Base-by-base conservation (phyloP, 2,888 invertebrate genomes). In the Pyrrhia umbra region DNA sequence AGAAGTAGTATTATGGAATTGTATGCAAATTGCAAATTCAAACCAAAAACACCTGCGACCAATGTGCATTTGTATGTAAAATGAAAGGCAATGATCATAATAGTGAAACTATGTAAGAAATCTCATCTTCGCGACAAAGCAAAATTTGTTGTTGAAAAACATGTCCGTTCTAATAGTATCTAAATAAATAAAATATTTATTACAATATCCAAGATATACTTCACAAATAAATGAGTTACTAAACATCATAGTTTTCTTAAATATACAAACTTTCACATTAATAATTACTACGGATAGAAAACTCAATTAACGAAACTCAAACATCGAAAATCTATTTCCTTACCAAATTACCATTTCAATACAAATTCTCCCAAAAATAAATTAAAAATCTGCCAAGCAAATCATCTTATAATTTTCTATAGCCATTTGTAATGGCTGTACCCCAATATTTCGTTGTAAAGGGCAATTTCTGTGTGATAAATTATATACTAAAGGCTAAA, bases 401-500 rank as follows among this genome's bases (percentile, higher is more conserved):
- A 67, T 71, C 63, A 37, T 62, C 67, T 65, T 71, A 75, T 60
- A 43, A 64, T 61, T 70, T 70, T 55, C 54, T 70, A 71, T 59
- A 60, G 50, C 49, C 43, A 27, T 46, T 57, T 75, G 69, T 61
- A 60, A 68, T 58, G 51, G 64, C 60, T 5, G 58, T 25, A 49
- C 51, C 42, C 52, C 23, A 67, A 71, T 68, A 62, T 50, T 74
- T 65, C 43, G 57, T 45, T 47, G 42, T 42, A 55, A 51, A 49
- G 45, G 37, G 45, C 56, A 71, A 67, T 70, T 77, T 69, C 18
- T 34, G 18, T 6, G 39, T 54, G 46, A 77, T 80, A 80, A 79
- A 79, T 80, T 63, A 78, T 77, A 67, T 80, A 57, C 64, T 67
- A 57, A 57, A 73, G 49, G 50, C 40, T 60, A 37, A 62, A 55